Evolutionary conservation across 1,140 invertebrate genomes (phyloP), one percentile per base, ranked within the genome.

Genomic region (Drosophila equinoxialis): DNA sequence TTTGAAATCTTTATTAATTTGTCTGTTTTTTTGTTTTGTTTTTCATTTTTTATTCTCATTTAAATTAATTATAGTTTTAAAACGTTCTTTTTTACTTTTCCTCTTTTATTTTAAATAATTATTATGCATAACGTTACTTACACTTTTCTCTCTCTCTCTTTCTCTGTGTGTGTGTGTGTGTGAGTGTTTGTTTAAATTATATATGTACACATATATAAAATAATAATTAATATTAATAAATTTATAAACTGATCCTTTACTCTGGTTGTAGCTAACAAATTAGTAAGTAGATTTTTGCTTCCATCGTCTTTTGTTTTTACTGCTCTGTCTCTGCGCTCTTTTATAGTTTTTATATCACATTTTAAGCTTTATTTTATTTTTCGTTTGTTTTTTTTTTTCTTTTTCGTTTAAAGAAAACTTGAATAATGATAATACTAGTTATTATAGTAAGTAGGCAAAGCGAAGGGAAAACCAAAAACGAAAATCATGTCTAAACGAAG

Each of bases 321-420:
- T 64, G 37, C 39, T 45, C 65, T 68, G 45, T 57, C 10, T 72
- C 58, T 73, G 66, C 42, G 58, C 48, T 68, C 59, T 69, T 69
- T 70, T 54, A 62, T 72, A 81, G 79, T 90, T 91, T 30, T 90
- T 90, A 79, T 90, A 90, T 90, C 87, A 90, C 87, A 90, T 90
- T 90, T 90, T 79, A 90, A 90, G 87, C 87, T 89, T 90, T 87
- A 81, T 77, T 72, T 74, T 78, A 70, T 76, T 71, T 59, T 10
- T 37, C 17, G 33, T 59, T 33, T 51, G 2, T 23, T 23, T 23
- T 1, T 23, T 23, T 23, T 23, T 23, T 23, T 23, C 2, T 23
- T 23, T 23, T 1, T 23, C 20, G 20, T 23, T 23, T 23, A 23
- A 23, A 23, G 1, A 23, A 23, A 23, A 23, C 20, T 23, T 23